Evolutionary conservation across 2,113 vertebrate species (phyloP).

Genomic region (Phrynosoma platyrhinos): DNA sequence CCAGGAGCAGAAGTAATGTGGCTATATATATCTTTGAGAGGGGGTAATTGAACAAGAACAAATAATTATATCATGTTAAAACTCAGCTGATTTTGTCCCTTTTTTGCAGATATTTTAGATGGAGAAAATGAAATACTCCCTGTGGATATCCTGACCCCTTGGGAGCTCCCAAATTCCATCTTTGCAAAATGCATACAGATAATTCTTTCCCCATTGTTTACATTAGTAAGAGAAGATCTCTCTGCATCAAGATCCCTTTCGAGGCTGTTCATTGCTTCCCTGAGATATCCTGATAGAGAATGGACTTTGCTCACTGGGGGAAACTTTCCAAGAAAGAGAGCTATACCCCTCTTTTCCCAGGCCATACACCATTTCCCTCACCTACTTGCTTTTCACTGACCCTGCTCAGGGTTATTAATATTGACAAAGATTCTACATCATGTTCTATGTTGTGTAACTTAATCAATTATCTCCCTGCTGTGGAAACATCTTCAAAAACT

Average conservation of each 20-base stretch:
- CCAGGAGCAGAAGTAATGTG: neutral
- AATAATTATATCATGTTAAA: constrained; percentile 17
- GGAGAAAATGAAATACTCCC: neutral
- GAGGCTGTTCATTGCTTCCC: neutral
- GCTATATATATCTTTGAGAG: neutral
- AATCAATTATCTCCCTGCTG: too few species aligned
- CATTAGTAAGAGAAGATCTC: neutral
- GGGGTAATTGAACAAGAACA: neutral
- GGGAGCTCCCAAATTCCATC: neutral
- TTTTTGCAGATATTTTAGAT: neutral
- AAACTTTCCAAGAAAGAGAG: too few species aligned
- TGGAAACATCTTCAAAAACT: too few species aligned
- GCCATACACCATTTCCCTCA: too few species aligned
- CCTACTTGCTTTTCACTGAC: too few species aligned
- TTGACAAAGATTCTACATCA: too few species aligned
- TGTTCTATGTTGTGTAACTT: too few species aligned
- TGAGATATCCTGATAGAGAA: neutral
- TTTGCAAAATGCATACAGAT: neutral
- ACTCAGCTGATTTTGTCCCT: neutral
- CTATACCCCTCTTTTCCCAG: too few species aligned
- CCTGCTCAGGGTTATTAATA: too few species aligned
- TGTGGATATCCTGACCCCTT: too few species aligned
- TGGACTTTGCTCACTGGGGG: too few species aligned
- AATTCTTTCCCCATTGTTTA: neutral
- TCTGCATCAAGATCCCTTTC: neutral